Evolutionary conservation across 2,797 vertebrate species (phyloP), one percentile per base, ranked within the genome.

Genomic region (Sebastes variabilis): DNA sequence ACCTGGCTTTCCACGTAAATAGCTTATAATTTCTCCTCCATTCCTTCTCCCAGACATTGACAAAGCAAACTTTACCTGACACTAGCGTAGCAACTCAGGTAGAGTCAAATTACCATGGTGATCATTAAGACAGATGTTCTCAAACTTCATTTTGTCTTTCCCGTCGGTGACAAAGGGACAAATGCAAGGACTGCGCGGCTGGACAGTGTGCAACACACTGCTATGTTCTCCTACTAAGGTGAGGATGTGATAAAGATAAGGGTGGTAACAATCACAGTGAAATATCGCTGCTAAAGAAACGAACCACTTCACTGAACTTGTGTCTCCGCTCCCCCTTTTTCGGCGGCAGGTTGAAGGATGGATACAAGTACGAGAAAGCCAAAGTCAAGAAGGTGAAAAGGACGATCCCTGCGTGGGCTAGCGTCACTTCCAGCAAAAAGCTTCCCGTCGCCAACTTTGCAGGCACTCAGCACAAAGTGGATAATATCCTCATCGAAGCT

Each of bases 351-450:
- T 93, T 96, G 77, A 97, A 96, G 80, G 98, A 99, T 62, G 97
- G 95, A 42, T 91, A 91, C 93, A 95, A 95, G 88, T 91, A 92
- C 69, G 92, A 95, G 77, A 95, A 95, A 77, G 95, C 97, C 90
- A 99, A 99, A 94, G 95, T 93, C 87, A 99, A 98, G 95, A 99
- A 99, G 89, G 96, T 99, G 94, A 99, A 98, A 88, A 96, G 97
- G 95, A 98, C 97, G 36, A 98, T 99, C 89, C 99, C 99, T 20
- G 96, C 97, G 0, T 99, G 99, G 99, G 99, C 98, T n/a, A 98
- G 97, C 2, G 93, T 99, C 77, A 94, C 97, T 8, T 95, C 96
- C 80, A 97, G 94, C 94, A 98, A 98, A 94, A 96, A 98, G 22
- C 95, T 96, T n/a, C 95, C 96, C 1, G 96, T 97, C 10, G 93